A percentile compares a stretch with the other conserved stretches of the same genome.
Conservation (phyloP, 2,113 vertebrate genomes). For the Osmerus mordax region DNA sequence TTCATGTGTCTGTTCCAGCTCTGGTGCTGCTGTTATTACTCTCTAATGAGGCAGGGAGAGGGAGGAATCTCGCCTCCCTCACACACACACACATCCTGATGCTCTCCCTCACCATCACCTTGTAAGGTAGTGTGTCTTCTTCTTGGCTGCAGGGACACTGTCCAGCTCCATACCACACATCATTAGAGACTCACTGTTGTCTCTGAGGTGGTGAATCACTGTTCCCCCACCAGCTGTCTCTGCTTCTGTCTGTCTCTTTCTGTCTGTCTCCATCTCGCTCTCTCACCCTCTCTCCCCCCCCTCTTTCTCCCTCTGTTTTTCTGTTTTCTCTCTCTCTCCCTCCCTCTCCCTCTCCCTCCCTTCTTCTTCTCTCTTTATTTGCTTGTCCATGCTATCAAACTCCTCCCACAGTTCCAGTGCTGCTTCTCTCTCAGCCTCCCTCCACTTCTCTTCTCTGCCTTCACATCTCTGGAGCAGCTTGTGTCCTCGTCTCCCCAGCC, state of each 20-base stretch:
- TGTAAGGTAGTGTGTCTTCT: no score
- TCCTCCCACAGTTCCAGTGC: conserved; percentile 49
- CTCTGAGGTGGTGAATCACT: no score
- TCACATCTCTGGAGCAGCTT: conserved; percentile 29
- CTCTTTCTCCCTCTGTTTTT: neutral
- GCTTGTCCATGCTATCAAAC: conserved; percentile 8
- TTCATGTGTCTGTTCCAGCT: no score
- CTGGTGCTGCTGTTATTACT: no score
- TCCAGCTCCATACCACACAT: no score
- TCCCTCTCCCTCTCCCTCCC: neutral
- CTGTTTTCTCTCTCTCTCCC: neutral
- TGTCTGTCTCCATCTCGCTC: neutral
- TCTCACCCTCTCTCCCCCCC: neutral
- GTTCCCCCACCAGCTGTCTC: no score
- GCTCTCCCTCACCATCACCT: no score
- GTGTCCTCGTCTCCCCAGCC: conserved; percentile 24
- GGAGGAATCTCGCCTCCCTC: no score
- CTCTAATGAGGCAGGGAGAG: no score
- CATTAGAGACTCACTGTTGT: no score
- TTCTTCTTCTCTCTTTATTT: neutral
- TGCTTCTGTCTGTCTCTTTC: neutral
- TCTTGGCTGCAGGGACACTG: no score
- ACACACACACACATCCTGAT: no score
- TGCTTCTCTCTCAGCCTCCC: neutral
- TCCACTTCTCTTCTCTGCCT: conserved; percentile 32